phyloP scores from a whole-genome alignment of 2,113 vertebrate genomes.

The Triplophysa rosa region DNA sequence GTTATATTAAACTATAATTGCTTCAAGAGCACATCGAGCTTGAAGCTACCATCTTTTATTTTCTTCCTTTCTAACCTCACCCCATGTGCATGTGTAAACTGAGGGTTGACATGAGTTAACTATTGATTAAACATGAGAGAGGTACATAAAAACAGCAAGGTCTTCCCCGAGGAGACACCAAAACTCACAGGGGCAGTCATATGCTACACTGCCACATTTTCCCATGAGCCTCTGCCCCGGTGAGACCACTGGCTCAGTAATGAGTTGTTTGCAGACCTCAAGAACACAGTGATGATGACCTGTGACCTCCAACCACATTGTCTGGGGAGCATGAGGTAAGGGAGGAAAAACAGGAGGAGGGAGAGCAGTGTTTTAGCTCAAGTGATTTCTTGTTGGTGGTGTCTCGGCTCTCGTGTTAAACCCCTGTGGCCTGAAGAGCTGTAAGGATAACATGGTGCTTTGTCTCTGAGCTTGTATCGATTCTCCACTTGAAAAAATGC shows the following conservation, averaged over 20 bases:
- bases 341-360: constrained; percentile 51
- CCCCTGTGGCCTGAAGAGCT: constrained; percentile 50
- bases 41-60: background rate
- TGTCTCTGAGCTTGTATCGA: constrained; percentile 45
- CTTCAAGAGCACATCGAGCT: background rate
- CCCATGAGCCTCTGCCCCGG: constrained; percentile 67
- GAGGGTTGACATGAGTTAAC: constrained; percentile 72
- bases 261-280: constrained; percentile 78
- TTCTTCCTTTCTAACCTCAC: constrained; percentile 26
- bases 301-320: constrained; percentile 66
- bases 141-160: constrained; percentile 55
- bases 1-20: background rate
- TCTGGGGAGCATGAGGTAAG: constrained; percentile 65
- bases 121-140: constrained; percentile 79
- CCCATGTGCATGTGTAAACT: constrained; percentile 61
- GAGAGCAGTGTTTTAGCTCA: constrained; percentile 43
- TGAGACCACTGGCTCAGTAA: constrained; percentile 73
- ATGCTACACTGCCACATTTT: constrained; percentile 64
- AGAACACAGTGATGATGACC: constrained; percentile 75
- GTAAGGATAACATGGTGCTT: constrained; percentile 47
- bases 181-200: constrained; percentile 72
- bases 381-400: constrained; percentile 51
- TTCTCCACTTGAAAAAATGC: constrained; percentile 47
- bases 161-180: constrained; percentile 66
- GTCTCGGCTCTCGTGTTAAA: constrained; percentile 52